phyloP scores from a whole-genome alignment of 2,113 vertebrate genomes.

The Oryzias javanicus region DNA sequence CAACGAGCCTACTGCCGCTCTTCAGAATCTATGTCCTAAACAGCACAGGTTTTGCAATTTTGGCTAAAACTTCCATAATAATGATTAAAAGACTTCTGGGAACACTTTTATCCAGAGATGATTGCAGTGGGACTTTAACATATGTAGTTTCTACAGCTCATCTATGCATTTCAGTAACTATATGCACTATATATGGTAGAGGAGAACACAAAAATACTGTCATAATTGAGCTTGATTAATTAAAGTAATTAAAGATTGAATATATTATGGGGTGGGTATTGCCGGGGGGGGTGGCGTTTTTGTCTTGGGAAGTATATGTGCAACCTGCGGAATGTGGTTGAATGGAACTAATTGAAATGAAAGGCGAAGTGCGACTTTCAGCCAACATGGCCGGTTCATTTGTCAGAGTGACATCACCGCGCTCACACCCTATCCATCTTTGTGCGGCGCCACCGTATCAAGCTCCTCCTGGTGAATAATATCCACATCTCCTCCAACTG shows the following conservation, averaged over 20 bases:
- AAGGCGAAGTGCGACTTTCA: conserved; percentile 81
- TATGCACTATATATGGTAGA: conserved; percentile 56
- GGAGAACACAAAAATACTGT: conserved; percentile 61
- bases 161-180: conserved; percentile 47
- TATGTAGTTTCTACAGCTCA: conserved; percentile 51
- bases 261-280: conserved; percentile 54
- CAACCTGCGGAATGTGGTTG: conserved; percentile 61
- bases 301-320: conserved; percentile 41
- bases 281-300: conserved; percentile 35
- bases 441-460: conserved; percentile 61
- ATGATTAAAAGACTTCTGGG: too few species aligned
- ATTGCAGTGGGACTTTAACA: conserved; percentile 3
- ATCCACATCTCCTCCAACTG: conserved; percentile 69
- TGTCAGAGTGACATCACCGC: conserved; percentile 84
- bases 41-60: too few species aligned
- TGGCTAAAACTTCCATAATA: too few species aligned
- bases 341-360: conserved; percentile 84
- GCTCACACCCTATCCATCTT: conserved; percentile 83
- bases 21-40: too few species aligned
- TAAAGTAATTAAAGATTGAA: conserved; percentile 66
- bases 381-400: conserved; percentile 79
- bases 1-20: too few species aligned
- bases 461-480: conserved; percentile 79
- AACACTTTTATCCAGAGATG: too few species aligned
- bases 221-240: conserved; percentile 71